These are phyloP conservation scores for Musca vetustissima DNA, from an alignment of 1,140 invertebrate genomes.

Conservation along the genomic window DNA sequence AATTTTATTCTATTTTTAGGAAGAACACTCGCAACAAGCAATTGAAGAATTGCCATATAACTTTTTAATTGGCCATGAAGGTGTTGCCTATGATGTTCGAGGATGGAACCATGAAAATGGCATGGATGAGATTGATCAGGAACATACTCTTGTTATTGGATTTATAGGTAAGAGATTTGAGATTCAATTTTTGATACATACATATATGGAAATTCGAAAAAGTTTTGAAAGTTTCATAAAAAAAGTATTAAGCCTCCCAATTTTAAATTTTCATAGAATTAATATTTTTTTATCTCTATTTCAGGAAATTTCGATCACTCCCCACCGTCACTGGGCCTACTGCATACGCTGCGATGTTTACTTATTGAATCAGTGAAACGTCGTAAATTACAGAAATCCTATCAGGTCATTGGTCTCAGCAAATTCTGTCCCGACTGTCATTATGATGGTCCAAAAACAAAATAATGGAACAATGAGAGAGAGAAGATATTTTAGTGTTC, in stretches of 20 bases:
- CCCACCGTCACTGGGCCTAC: background rate
- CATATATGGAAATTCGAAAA: too few species aligned
- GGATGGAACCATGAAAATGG: conserved; percentile 44
- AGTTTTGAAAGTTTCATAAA: too few species aligned
- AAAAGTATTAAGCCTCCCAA: too few species aligned
- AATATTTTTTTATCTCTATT: too few species aligned
- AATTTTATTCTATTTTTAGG: background rate
- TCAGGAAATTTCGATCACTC: too few species aligned
- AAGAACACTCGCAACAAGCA: background rate
- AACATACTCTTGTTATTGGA: conserved; percentile 38
- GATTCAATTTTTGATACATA: too few species aligned
- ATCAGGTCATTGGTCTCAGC: conserved; percentile 32
- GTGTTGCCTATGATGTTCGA: conserved; percentile 42
- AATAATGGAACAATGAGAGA: too few species aligned
- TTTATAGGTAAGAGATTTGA: conserved; percentile 32
- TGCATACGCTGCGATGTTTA: conserved; percentile 38
- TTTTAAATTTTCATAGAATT: background rate
- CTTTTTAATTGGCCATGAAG: conserved; percentile 46
- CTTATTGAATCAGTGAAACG: conserved; percentile 43
- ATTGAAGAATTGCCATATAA: conserved; percentile 45
- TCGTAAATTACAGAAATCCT: conserved; percentile 33
- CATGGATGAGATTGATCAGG: conserved; percentile 29
- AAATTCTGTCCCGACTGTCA: conserved; percentile 19
- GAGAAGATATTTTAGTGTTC: too few species aligned
- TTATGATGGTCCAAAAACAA: too few species aligned